These are phyloP conservation scores for Idris sp. DNA, from an alignment of 1,140 invertebrate genomes.

Conservation along the genomic window DNA sequence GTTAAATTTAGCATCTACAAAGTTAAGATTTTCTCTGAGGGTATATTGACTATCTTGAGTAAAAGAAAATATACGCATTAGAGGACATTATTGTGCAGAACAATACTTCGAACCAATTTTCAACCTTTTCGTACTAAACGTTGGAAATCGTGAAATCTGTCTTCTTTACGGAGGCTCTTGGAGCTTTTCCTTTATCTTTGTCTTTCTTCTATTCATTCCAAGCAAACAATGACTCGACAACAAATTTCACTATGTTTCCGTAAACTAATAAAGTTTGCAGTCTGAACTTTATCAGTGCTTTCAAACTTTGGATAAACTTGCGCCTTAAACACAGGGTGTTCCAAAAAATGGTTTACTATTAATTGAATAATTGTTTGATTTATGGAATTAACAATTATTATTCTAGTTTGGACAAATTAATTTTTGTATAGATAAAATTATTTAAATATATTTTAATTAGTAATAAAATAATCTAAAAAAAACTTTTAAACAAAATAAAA, in stretches of 20 bases:
- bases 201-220: constrained; percentile 22
- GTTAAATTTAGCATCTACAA: no score
- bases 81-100: constrained; percentile 17
- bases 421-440: no score
- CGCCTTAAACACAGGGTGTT: no score
- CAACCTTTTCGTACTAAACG: constrained; percentile 13
- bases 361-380: no score
- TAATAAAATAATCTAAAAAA: no score
- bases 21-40: no score
- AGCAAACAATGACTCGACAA: constrained; percentile 28
- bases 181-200: not conserved
- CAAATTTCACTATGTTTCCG: constrained; percentile 25
- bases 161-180: constrained; percentile 13
- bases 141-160: constrained; percentile 25
- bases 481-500: no score
- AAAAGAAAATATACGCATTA: constrained; percentile 28
- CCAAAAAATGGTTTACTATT: no score
- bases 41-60: no score
- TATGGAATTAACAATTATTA: no score
- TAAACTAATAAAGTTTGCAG: constrained; percentile 40
- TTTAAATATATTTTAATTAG: no score
- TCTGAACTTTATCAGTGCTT: constrained; percentile 39
- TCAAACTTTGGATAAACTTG: constrained; percentile 37
- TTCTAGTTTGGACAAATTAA: no score
- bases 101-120: constrained; percentile 36